Evolutionary conservation across 1,140 invertebrate species (phyloP).

Genomic region (Papilio aristodemus): DNA sequence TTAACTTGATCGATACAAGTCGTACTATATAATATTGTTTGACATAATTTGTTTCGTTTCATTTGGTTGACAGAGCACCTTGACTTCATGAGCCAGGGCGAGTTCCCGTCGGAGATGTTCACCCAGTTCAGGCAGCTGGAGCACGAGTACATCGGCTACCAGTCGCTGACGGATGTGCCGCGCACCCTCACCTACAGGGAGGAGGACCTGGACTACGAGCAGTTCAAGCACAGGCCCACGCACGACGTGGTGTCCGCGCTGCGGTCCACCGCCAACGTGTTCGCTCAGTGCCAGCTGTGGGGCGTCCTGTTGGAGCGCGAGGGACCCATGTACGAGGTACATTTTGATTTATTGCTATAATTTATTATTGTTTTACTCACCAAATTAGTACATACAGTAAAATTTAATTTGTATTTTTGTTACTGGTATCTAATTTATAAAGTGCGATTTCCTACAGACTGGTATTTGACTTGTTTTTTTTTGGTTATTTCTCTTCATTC

Average conservation of each 20-base stretch:
- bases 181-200: slow-evolving; percentile 83
- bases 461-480: no score
- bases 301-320: slow-evolving; percentile 92
- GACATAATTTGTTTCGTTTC: no score
- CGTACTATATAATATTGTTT: no score
- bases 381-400: slow-evolving; percentile 18
- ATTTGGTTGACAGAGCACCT: slow-evolving; percentile 91
- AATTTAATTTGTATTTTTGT: no score
- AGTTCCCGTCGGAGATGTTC: slow-evolving; percentile 86
- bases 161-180: slow-evolving; percentile 98
- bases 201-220: slow-evolving; percentile 56
- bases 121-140: slow-evolving; percentile 93
- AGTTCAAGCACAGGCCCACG: slow-evolving; percentile 82
- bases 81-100: slow-evolving; percentile 94
- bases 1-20: no score
- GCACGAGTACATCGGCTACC: slow-evolving; percentile 96
- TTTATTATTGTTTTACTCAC: slow-evolving; percentile 3
- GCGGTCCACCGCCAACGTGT: slow-evolving; percentile 85
- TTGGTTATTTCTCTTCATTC: no score
- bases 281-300: slow-evolving; percentile 90
- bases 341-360: not conserved
- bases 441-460: no score
- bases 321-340: slow-evolving; percentile 87
- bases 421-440: no score
- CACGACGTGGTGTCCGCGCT: slow-evolving; percentile 88